Evolutionary conservation across 92 coral and sea anemone genomes (phyloP).

Genomic region (Bergia puertoricense): DNA sequence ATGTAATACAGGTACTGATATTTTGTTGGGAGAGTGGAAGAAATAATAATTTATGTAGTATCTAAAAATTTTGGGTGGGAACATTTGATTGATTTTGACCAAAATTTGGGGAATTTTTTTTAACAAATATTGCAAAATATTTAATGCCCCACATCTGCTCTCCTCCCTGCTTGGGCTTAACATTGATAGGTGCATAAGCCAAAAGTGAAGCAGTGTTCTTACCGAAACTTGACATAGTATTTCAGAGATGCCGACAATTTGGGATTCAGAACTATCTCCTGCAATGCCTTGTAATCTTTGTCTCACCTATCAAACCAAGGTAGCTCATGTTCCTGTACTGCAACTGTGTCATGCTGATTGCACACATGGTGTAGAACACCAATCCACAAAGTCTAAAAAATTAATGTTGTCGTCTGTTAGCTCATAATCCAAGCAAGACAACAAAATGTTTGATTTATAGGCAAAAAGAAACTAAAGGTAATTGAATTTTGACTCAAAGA

Average conservation of each 20-base stretch:
- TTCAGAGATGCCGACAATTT: constrained; percentile 13
- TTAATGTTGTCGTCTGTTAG: not conserved
- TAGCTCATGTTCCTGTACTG: not conserved
- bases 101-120: no score
- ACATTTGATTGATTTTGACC: no score
- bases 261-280: constrained; percentile 1
- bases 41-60: no score
- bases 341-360: not conserved
- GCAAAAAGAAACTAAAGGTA: not conserved
- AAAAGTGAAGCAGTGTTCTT: not conserved
- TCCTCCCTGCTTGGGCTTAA: no score
- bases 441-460: not conserved
- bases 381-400: constrained; percentile 17
- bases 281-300: constrained; percentile 6
- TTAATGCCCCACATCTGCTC: no score
- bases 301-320: constrained; percentile 25
- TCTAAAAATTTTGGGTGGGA: no score
- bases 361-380: constrained; percentile 17
- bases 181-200: no score
- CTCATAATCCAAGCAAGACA: not conserved
- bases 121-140: no score
- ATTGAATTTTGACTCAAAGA: not conserved
- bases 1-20: no score
- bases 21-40: no score
- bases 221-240: constrained; percentile 18